Evolutionary conservation across 2,797 vertebrate genomes (phyloP), one percentile per base, ranked within the genome.

Genomic region (Alcedo atthis): DNA sequence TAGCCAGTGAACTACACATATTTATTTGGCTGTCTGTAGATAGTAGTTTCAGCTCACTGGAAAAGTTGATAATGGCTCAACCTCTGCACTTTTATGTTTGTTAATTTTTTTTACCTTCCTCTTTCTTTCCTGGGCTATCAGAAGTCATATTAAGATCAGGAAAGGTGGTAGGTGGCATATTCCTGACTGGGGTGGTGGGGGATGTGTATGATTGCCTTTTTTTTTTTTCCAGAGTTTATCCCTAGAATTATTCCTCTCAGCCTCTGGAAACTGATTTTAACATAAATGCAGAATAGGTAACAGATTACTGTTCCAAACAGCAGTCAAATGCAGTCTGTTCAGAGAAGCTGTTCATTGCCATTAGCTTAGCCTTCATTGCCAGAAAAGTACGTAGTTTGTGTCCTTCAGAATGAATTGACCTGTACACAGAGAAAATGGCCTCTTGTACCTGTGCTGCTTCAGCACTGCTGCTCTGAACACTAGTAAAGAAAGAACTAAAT

Each of bases 381-480:
- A 59, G 18, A 21, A 40, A 43, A 40, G 13, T 18, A 16, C 0
- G 2, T 53, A 43, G 43, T 19, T 70, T 48, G 40, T 68, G 70
- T 91, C 32, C 40, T 85, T 74, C 62, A 58, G 63, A 81, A 76
- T 32, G 26, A 28, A 26, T 61, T 43, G 54, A 42, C 16, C 8
- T 4, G 0, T 64, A 15, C 4, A 28, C 9, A 40, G 0, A 1
- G 53, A 22, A 77, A 55, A 32, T 2, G 4, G 18, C 37, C 22
- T 35, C 66, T 66, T 69, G 32, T 46, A 45, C 11, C 51, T 49
- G 12, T 18, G 9, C 18, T 76, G 1, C 49, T 25, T 73, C 48
- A 91, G 43, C 13, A 21, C 14, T 75, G 66, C 37, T 92, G 43
- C 57, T 46, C 28, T 76, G 62, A 62, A 62, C 19, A 20, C 1